Base-by-base conservation (phyloP, 2,797 vertebrate genomes). In the Oreortyx pictus region DNA sequence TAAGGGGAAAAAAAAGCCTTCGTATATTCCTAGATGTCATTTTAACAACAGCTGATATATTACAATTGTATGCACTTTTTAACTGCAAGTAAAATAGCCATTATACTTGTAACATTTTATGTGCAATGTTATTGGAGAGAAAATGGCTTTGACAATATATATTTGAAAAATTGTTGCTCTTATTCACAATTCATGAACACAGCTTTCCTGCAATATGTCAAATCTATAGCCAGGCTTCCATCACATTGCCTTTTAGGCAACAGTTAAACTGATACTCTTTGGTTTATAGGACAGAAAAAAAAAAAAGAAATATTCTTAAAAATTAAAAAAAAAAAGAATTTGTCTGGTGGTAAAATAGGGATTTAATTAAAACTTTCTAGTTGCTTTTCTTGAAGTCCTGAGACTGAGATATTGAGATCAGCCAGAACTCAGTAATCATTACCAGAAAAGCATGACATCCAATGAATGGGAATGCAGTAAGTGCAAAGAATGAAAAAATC, bases 81-180 rank as follows among this genome's bases (percentile, higher is more conserved):
- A 97, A 97, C 92, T 92, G 94, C 67, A 93, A 97, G 92, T 97
- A 97, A 97, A 97, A 96, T 92, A 94, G 93, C 96, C 96, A 95
- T 97, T 97, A 96, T 92, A 94, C 94, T 96, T 95, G 96, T 96
- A 97, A 96, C 88, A 80, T 95, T 97, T 97, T 97, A 97, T 93
- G 93, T 81, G 90, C 72, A 88, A 37, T 86, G 96, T 96, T 97
- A 97, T 95, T 95, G 95, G 93, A 96, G 70, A 95, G 95, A 95
- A 97, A 97, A 95, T 3, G 11, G 93, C 88, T 96, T 91, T 95
- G 96, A 96, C 95, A 92, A 95, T 96, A 95, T 96, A 96, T 82
- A 94, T 96, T 87, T 96, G 96, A 96, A 82, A 90, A 97, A 97
- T 84, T 76, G 96, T 94, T 95, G 82, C 90, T 96, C 89, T 94